Base-by-base conservation (phyloP, 2,797 vertebrate species). In the Alcedo quadribrachys region DNA sequence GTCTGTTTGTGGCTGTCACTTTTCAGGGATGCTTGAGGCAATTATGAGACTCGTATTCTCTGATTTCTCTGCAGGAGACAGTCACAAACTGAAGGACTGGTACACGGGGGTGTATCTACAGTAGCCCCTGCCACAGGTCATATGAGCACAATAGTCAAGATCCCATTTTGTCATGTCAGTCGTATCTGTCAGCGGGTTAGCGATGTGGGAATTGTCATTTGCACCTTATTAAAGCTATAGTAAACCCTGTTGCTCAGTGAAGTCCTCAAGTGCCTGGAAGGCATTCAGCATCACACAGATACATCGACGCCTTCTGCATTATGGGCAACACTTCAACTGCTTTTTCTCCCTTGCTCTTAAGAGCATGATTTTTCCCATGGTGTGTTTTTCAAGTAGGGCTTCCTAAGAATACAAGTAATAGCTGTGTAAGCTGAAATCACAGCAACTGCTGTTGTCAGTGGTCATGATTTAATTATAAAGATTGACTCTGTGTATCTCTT, bases 381-480 rank as follows among this genome's bases (percentile, higher is more conserved):
- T 79, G 45, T 69, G 55, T 69, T 90, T 94, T 91, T 69, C 73
- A 93, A 95, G 62, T n/a, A 42, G 73, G 16, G 45, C 37, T 95
- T 89, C 50, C 73, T 70, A 68, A 55, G 68, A 86, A 87, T 93
- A 51, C 24, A 87, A 86, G 62, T 71, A 95, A 57, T 74, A 61
- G 28, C 73, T 62, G 35, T 43, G 37, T n/a, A 81, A 76, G 33
- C 61, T 77, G 75, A 91, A 94, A 88, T 93, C 75, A 53, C 35
- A 94, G 76, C 40, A 78, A 50, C 50, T 70, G 48, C 78, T 81
- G 24, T 67, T 87, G 89, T 84, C 61, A 86, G 16, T 37, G 79
- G 45, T 75, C 75, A 68, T 25, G 60, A 89, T 95, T 89, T 90
- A 92, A 82, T 95, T 88, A 78, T 79, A 60, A 93, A 94, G 82